Base-by-base conservation (phyloP, 2,888 invertebrate genomes). In the Dasypolia templi region DNA sequence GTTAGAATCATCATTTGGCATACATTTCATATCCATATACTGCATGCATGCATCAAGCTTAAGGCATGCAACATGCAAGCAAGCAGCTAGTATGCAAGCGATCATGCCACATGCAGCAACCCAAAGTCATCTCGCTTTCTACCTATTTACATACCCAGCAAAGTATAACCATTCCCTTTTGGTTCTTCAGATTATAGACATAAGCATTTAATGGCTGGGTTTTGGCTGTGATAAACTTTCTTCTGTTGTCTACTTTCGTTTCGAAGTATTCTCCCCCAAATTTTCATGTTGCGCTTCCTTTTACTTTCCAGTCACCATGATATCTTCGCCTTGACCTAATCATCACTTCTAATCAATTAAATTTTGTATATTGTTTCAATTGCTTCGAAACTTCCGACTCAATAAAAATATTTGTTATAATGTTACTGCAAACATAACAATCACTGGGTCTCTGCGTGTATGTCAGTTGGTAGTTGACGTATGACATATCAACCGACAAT, bases 361-460 rank as follows among this genome's bases (percentile, higher is more conserved):
- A 17, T 69, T 58, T 58, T 63, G 12, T 63, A 29, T 46, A 67
- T 80, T 72, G 26, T 66, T 29, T 56, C 58, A 69, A 83, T 79
- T 66, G 62, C 64, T 58, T 58, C n/a, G 19, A 39, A 59, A 78
- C 69, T 83, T 70, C 70, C 42, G 59, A 39, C 19, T 51, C 51
- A 56, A 67, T 67, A 68, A 67, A 78, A 68, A 46, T 67, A 55
- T 71, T 53, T 51, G 56, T 71, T 61, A 62, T 55, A 62, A 65
- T 68, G 65, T 59, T 53, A 56, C 49, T 63, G 58, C 51, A 70
- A 55, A 79, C 66, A 55, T 63, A 49, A 51, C 49, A 79, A 83
- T 67, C 66, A 83, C 53, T 71, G 59, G 74, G 70, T 75, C 64
- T 68, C 49, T 65, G 61, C 51, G 67, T 71, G 67, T 56, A 65